Conservation (phyloP, 1,140 invertebrate genomes). For the Penaeus indicus region DNA sequence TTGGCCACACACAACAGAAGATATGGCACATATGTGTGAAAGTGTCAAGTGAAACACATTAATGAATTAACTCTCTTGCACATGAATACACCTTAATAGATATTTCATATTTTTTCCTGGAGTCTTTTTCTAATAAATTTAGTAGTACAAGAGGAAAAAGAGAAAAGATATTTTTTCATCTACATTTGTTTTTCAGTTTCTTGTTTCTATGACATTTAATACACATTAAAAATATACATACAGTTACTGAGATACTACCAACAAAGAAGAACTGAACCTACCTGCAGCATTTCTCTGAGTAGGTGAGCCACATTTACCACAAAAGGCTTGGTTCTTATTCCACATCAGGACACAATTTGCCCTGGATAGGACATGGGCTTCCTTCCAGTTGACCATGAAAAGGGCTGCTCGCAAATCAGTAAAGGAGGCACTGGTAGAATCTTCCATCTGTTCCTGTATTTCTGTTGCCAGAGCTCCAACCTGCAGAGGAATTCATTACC, state of each 20-base stretch:
- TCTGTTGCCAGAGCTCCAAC: constrained; percentile 42
- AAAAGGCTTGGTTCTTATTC: constrained; percentile 55
- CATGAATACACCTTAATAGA: no score
- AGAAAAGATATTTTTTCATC: no score
- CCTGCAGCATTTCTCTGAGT: constrained; percentile 50
- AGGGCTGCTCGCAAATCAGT: constrained; percentile 41
- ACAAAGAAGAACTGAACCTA: not conserved
- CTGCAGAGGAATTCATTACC: constrained; percentile 18
- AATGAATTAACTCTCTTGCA: no score
- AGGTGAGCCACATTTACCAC: constrained; percentile 52
- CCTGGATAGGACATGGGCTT: constrained; percentile 49
- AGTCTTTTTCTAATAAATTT: no score
- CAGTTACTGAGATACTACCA: no score
- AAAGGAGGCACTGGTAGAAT: constrained; percentile 28
- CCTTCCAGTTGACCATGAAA: constrained; percentile 54
- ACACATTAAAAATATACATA: no score
- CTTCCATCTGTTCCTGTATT: constrained; percentile 37
- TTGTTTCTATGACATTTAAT: no score
- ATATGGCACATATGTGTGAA: not conserved
- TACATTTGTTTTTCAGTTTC: no score
- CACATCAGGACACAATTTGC: constrained; percentile 49
- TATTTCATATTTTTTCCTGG: no score
- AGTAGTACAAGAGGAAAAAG: no score
- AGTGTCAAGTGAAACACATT: no score
- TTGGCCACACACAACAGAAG: not conserved